Evolutionary conservation across 2,797 vertebrate genomes (phyloP).

Genomic region (Anas acuta): DNA sequence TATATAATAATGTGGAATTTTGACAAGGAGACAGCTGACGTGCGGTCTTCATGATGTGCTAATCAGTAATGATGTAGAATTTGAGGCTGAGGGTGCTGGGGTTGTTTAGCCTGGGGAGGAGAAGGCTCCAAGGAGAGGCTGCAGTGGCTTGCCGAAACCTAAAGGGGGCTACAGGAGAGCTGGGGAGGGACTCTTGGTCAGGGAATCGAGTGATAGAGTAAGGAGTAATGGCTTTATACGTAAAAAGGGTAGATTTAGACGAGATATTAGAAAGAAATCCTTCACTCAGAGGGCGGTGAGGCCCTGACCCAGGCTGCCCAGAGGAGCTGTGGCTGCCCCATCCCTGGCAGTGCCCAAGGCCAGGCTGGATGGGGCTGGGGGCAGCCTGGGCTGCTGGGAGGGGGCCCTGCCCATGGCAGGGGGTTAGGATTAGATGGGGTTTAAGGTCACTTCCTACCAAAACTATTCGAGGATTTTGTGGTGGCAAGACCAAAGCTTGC

Average conservation of each 20-base stretch:
- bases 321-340: no score
- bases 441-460: background rate
- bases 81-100: background rate
- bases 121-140: background rate
- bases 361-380: no score
- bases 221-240: background rate
- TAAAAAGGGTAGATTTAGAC: background rate
- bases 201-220: background rate
- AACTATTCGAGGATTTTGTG: background rate
- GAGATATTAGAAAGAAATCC: background rate
- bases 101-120: background rate
- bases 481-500: background rate
- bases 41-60: background rate
- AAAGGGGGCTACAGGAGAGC: background rate
- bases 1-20: background rate
- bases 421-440: background rate
- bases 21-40: background rate
- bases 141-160: background rate
- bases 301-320: background rate
- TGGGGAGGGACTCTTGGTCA: background rate
- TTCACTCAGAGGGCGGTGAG: background rate
- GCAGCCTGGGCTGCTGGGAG: no score
- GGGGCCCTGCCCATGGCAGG: background rate
- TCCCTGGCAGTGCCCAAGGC: no score
- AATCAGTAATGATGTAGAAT: background rate